These are phyloP conservation scores for Natator depressus DNA, from an alignment of 2,113 vertebrate species.

Conservation along the genomic window DNA sequence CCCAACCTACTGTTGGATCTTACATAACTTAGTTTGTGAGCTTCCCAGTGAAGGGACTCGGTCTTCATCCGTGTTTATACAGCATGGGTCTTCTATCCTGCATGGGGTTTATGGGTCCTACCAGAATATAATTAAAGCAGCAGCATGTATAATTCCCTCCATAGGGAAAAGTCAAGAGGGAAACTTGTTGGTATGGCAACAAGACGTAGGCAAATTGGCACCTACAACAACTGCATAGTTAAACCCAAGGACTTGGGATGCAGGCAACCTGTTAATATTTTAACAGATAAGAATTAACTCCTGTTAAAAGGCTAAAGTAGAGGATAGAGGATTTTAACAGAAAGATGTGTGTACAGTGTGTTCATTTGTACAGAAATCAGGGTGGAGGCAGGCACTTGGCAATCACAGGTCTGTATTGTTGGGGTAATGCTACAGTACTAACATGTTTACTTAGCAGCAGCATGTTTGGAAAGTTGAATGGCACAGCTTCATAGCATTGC, in stretches of 20 bases:
- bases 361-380: background rate
- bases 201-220: background rate
- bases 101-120: no score
- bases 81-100: no score
- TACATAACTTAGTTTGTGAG: background rate
- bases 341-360: no score
- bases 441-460: background rate
- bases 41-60: background rate
- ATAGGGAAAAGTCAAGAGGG: no score
- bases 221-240: background rate
- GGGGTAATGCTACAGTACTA: background rate
- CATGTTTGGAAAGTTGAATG: slow-evolving; percentile 11
- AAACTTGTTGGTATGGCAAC: background rate
- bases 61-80: no score
- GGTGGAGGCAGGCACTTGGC: background rate
- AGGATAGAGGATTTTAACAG: no score
- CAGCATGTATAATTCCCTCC: no score
- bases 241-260: no score
- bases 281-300: no score
- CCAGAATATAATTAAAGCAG: no score
- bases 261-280: no score
- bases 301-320: no score
- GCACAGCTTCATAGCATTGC: background rate
- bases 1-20: background rate
- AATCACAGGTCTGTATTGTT: background rate